Percentiles rank a stretch among this genome's conserved stretches.
phyloP scores from a whole-genome alignment of 2,888 invertebrate species.

The Calephelis perditalis region DNA sequence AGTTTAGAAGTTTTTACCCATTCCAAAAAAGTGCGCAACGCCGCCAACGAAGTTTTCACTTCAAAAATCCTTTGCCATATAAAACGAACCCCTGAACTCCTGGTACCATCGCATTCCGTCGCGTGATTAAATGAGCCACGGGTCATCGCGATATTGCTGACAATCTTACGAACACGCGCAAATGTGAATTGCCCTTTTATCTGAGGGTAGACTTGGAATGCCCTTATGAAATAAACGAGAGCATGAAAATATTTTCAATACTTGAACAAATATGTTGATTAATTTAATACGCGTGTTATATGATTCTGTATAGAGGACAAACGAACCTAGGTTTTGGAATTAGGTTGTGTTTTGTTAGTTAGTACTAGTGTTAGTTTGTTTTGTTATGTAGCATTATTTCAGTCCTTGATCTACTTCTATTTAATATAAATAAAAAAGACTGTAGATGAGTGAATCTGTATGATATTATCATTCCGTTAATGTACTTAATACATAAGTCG shows the following conservation, averaged over 20 bases:
- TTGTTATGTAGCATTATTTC: no score
- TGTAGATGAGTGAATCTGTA: no score
- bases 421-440: no score
- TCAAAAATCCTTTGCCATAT: constrained; percentile 36
- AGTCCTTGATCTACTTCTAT: no score
- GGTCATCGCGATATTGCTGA: constrained; percentile 70
- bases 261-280: constrained; percentile 10
- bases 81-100: constrained; percentile 33
- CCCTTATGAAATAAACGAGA: constrained; percentile 15
- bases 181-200: constrained; percentile 31
- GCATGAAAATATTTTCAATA: constrained; percentile 15
- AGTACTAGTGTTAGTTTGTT: no score
- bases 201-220: constrained; percentile 12
- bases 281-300: neutral
- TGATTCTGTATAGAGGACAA: constrained; percentile 6
- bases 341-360: no score
- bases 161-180: constrained; percentile 50
- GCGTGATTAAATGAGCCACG: constrained; percentile 77
- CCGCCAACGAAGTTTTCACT: no score
- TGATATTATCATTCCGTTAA: no score
- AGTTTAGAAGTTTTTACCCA: no score
- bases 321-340: neutral
- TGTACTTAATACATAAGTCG: no score
- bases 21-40: no score
- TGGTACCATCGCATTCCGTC: constrained; percentile 61